Conservation (phyloP, 2,797 vertebrate species). For the Neoniphon sammara region DNA sequence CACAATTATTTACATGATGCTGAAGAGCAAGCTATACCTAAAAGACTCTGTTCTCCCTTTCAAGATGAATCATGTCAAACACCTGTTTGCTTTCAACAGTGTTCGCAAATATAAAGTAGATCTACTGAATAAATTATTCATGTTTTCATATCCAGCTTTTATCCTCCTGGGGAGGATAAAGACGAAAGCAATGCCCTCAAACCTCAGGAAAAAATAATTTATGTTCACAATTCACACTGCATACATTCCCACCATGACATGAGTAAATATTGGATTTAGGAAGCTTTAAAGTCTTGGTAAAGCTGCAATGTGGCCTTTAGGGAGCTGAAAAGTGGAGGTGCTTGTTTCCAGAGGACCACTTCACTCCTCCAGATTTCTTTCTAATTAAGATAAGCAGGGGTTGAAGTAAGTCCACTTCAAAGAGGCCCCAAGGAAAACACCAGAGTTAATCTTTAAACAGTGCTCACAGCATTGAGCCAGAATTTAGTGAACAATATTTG, state of each 20-base stretch:
- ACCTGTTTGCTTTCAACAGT: conserved; percentile 42
- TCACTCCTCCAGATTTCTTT: conserved; percentile 75
- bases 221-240: conserved; percentile 27
- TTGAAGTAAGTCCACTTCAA: conserved; percentile 81
- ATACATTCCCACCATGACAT: conserved; percentile 19
- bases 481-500: conserved; percentile 58
- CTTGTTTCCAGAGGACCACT: conserved; percentile 68
- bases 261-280: conserved; percentile 50
- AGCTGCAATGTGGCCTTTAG: conserved; percentile 50
- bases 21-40: conserved; percentile 34
- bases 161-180: conserved; percentile 11
- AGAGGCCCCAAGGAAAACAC: conserved; percentile 74
- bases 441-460: conserved; percentile 80
- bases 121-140: conserved; percentile 54
- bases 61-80: conserved; percentile 47
- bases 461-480: conserved; percentile 58
- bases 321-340: conserved; percentile 62
- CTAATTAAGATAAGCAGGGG: conserved; percentile 81
- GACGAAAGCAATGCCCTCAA: conserved; percentile 26
- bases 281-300: conserved; percentile 35
- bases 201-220: conserved; percentile 23
- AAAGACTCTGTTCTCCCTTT: conserved; percentile 27
- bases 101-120: conserved; percentile 33
- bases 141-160: conserved; percentile 27
- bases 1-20: conserved; percentile 35